Evolutionary conservation across 1,140 invertebrate genomes (phyloP).

Genomic region (Anagrus nilaparvatae): DNA sequence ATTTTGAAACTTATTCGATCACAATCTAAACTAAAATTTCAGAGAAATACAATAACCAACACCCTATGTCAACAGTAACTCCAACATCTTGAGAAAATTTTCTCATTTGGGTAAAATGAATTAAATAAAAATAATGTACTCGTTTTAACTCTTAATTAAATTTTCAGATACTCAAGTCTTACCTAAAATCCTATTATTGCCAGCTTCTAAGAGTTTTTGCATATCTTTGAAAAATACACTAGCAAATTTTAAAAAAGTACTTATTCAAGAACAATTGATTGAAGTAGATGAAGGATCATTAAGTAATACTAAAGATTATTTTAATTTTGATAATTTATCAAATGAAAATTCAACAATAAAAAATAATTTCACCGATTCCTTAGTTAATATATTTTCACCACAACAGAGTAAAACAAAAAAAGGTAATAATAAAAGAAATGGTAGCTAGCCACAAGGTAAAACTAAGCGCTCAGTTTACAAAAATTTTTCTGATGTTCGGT

Average conservation of each 20-base stretch:
- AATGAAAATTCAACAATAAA: constrained; percentile 11
- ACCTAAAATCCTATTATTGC: constrained; percentile 80
- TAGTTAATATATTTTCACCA: constrained; percentile 24
- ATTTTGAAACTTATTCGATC: constrained; percentile 82
- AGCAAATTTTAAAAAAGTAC: constrained; percentile 32
- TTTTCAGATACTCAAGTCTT: constrained; percentile 33
- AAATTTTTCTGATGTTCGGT: constrained; percentile 34
- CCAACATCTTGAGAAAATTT: constrained; percentile 48
- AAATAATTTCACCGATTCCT: no score
- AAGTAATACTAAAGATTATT: background rate
- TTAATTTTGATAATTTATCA: constrained; percentile 7
- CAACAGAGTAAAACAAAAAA: constrained; percentile 34
- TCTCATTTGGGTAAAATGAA: constrained; percentile 40
- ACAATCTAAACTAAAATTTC: constrained; percentile 70
- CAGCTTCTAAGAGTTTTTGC: constrained; percentile 84
- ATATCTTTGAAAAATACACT: constrained; percentile 56
- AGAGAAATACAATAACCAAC: constrained; percentile 44
- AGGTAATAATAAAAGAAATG: constrained; percentile 28
- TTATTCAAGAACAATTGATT: constrained; percentile 29
- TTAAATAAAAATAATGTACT: no score
- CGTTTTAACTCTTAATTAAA: background rate
- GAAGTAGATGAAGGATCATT: background rate
- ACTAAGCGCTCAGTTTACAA: constrained; percentile 31
- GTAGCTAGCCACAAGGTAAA: constrained; percentile 44
- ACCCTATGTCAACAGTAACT: constrained; percentile 47